phyloP scores from a whole-genome alignment of 2,797 vertebrate genomes.

The Perodicticus potto region DNA sequence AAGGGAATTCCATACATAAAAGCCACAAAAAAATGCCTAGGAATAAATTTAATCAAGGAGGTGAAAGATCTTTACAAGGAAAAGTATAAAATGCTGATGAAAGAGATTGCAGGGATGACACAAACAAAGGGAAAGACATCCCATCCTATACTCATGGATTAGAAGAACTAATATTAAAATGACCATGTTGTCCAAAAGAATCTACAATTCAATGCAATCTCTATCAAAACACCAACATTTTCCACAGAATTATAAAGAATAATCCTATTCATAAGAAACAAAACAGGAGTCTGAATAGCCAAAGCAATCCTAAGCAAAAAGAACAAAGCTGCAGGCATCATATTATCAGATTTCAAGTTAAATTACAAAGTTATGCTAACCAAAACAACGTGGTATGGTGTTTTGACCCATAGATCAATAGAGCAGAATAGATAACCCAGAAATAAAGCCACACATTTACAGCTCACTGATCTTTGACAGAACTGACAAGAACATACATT shows the following conservation, averaged over 20 bases:
- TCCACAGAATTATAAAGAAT: neutral
- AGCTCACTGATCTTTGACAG: neutral
- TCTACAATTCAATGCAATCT: neutral
- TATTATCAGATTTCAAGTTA: neutral
- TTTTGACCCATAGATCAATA: neutral
- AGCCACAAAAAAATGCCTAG: neutral
- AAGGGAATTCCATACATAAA: neutral
- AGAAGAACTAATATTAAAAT: neutral
- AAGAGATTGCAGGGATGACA: neutral
- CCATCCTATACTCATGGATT: neutral
- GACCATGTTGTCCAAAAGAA: neutral
- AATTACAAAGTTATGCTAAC: neutral
- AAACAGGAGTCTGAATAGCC: neutral
- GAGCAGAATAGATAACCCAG: neutral
- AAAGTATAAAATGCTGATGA: neutral
- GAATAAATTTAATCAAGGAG: neutral
- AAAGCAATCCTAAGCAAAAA: neutral
- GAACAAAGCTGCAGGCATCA: neutral
- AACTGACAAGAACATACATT: neutral
- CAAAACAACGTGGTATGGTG: neutral
- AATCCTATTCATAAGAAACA: neutral
- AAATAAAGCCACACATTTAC: neutral
- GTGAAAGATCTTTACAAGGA: neutral
- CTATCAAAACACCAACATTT: neutral
- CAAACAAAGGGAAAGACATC: neutral